Evolutionary conservation across 2,113 vertebrate genomes (phyloP), one percentile per base, ranked within the genome.

Genomic region (Corythornis cristatus): DNA sequence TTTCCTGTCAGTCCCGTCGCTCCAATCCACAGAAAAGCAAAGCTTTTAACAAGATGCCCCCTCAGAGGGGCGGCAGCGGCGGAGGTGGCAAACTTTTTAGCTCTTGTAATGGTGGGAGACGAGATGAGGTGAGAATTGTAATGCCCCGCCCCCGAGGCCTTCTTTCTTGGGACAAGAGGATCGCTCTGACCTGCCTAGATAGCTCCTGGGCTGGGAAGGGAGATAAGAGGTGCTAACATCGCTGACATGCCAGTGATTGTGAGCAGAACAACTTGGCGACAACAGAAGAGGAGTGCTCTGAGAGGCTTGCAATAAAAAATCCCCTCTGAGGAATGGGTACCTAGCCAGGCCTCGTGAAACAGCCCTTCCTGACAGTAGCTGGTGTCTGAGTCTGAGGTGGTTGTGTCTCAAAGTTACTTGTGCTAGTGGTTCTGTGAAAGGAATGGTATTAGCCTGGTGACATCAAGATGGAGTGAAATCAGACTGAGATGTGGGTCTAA

Each of bases 41-140:
- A 98, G 98, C 98, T 99, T 99, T 99, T 99, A 99, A 99, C 97
- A 99, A 99, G 99, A 99, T 98, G 99, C 99, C 99, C 93, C 98
- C 98, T 74, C 98, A 99, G 92, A 99, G 98, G 97, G 98, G 99
- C 62, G 98, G 97, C 8, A 64, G 89, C 1, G 96, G 98, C 4
- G 98, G 98, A 53, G 95, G 95, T 88, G 97, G 97, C 95, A 98
- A 98, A 97, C 97, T 98, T 97, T 99, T 98, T 98, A 98, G 98
- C 66, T 97, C 98, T 98, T 98, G 97, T 97, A 98, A 98, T 97
- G 99, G 99, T 98, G 99, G 99, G 97, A 99, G 99, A 98, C 99
- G 99, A 94, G 99, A 99, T 98, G 99, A 99, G 99, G 99, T 99
- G 90, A 83, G 98, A 86, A 57, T 57, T 87, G 78, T 68, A 81